Conservation (phyloP, 2,113 vertebrate species). For the Grallaria varia region DNA sequence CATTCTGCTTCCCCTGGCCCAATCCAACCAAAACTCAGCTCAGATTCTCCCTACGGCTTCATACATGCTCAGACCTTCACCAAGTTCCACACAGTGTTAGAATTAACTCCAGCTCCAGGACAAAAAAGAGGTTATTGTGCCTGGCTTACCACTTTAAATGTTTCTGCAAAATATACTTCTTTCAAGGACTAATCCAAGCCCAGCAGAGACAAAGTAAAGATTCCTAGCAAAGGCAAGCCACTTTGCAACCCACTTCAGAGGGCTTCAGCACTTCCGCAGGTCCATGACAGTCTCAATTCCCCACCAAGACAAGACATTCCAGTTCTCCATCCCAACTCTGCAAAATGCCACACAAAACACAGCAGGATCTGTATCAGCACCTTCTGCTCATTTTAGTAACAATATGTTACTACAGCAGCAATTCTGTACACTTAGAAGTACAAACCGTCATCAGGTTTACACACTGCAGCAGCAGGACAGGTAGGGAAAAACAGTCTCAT, state of each 20-base stretch:
- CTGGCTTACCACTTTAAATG: neutral
- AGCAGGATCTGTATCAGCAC: neutral
- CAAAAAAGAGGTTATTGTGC: neutral
- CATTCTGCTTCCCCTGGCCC: neutral
- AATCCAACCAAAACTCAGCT: neutral
- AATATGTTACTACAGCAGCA: neutral
- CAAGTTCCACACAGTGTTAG: neutral
- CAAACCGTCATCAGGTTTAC: neutral
- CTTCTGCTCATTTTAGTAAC: neutral
- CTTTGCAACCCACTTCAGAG: neutral
- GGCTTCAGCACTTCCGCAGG: neutral
- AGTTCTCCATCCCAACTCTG: neutral
- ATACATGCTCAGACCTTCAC: neutral
- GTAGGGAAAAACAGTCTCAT: rapidly evolving
- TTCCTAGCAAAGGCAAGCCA: neutral
- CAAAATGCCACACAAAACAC: slow-evolving; percentile 5
- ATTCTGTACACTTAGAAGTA: neutral
- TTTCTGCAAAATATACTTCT: neutral
- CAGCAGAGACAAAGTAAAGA: neutral
- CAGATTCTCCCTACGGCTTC: neutral
- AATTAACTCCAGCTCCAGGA: neutral
- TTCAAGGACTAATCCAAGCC: neutral
- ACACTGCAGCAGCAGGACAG: neutral
- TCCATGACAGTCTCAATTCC: neutral
- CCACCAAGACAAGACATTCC: neutral